Evolutionary conservation across 2,888 invertebrate species (phyloP).

Genomic region (Ptilodon capucinus): DNA sequence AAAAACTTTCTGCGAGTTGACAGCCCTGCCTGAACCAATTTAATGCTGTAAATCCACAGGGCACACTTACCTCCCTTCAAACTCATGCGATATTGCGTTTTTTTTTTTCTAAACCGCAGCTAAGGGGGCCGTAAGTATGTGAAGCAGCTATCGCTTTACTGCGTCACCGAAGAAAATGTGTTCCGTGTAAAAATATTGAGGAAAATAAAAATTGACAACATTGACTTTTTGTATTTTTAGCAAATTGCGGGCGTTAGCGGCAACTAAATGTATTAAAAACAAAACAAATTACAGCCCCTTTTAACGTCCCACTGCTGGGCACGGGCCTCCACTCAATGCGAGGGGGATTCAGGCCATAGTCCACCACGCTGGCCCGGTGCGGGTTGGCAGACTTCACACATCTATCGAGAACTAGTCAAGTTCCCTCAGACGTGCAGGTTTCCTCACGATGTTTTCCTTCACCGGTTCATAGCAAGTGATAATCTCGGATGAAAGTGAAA

Average conservation of each 20-base stretch:
- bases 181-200: conserved; percentile 40
- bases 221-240: conserved; percentile 29
- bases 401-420: too few species aligned
- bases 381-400: too few species aligned
- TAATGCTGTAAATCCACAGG: conserved; percentile 78
- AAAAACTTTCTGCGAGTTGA: conserved; percentile 51
- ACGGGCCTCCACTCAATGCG: too few species aligned
- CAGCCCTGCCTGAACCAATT: conserved; percentile 74
- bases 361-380: too few species aligned
- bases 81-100: conserved; percentile 81
- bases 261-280: neutral
- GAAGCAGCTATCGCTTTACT: conserved; percentile 47
- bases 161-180: conserved; percentile 53
- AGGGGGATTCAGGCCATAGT: too few species aligned
- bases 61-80: conserved; percentile 76
- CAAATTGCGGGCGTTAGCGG: conserved; percentile 10
- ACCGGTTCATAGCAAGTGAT: too few species aligned
- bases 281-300: too few species aligned
- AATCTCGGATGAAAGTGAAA: too few species aligned
- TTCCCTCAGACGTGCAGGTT: too few species aligned
- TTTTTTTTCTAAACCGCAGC: conserved; percentile 70
- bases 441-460: too few species aligned
- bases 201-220: conserved; percentile 37
- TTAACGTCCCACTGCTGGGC: too few species aligned
- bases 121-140: conserved; percentile 46